These are phyloP conservation scores for Rhinogobius similis DNA, from an alignment of 2,113 vertebrate genomes.

Conservation along the genomic window DNA sequence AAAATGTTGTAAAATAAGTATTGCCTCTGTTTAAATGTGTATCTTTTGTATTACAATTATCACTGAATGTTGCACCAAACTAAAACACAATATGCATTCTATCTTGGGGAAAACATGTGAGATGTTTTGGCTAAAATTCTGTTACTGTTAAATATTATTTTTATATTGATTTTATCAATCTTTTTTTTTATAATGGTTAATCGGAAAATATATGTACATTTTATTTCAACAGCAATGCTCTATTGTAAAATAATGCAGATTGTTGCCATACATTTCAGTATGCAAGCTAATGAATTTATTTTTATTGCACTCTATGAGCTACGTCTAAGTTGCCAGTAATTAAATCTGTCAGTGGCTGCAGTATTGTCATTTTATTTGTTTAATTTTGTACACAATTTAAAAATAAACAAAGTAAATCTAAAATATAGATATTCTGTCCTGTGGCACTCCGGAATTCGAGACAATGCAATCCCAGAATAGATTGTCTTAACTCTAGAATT, in stretches of 20 bases:
- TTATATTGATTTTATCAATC: constrained; percentile 27
- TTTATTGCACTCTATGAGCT: constrained; percentile 16
- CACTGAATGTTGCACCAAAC: constrained; percentile 37
- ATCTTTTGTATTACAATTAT: constrained; percentile 46
- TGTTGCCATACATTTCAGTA: constrained; percentile 10
- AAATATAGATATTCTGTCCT: not conserved
- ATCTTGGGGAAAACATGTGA: constrained; percentile 42
- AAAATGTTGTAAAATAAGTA: constrained; percentile 29
- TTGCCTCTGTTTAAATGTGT: constrained; percentile 17
- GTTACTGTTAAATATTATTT: constrained; percentile 27
- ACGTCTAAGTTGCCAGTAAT: constrained; percentile 26
- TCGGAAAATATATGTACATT: constrained; percentile 27
- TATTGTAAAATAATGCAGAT: constrained; percentile 6
- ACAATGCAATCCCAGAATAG: too few species aligned
- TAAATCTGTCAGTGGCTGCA: constrained; percentile 33
- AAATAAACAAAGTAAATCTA: not conserved
- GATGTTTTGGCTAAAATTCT: constrained; percentile 42
- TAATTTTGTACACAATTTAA: not conserved
- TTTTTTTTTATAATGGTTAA: constrained; percentile 29
- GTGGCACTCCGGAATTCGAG: too few species aligned
- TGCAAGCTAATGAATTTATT: constrained; percentile 8
- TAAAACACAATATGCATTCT: constrained; percentile 55
- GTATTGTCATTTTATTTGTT: not conserved
- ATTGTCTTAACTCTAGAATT: too few species aligned
- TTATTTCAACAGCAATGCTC: constrained; percentile 13